Evolutionary conservation across 2,113 vertebrate species (phyloP), one percentile per base, ranked within the genome.

Genomic region (Meriones unguiculatus): DNA sequence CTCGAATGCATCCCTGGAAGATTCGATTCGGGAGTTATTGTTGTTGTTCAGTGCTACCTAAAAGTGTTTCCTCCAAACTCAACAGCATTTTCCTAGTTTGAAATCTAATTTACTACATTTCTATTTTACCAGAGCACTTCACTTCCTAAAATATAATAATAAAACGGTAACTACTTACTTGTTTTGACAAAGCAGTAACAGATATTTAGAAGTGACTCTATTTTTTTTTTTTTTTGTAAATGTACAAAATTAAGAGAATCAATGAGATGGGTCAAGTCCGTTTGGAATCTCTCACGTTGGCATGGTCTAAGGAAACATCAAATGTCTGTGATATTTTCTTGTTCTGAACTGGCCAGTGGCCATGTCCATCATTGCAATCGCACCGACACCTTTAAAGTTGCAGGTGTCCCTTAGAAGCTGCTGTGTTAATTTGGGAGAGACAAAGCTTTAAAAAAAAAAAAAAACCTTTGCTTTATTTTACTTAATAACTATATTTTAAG

Each of bases 171-270:
- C 17, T 73, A 87, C 67, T 75, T 30, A 46, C 41, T 90, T 78
- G 7, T 95, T 94, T 78, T 92, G 82, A 96, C 52, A 88, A 91
- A 96, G 50, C 52, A 82, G 10, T 1, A 95, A 54, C 69, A 91
- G 11, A 65, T 28, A 84, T 91, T 25, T 86, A 78, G 87, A 91
- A 89, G n/a, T 69, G 17, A 86, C 0, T 85, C 15, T 46, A 46
- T 5, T 57, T 57, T 57, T 86, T 5, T 38, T 24, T 28, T 62
- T 94, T 90, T 73, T 41, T 93, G 5, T 46, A 82, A 67, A 8
- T 2, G 7, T 70, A 78, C 3, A 64, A 5, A 90, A 81, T 91
- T 91, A 50, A 88, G 91, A 54, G n/a, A 82, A 91, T 50, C 50
- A 30, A 89, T 1, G 46, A 15, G 90, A 30, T n/a, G 50, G 10